phyloP scores from a whole-genome alignment of 2,113 vertebrate species.

The Nannobrachium achirus region DNA sequence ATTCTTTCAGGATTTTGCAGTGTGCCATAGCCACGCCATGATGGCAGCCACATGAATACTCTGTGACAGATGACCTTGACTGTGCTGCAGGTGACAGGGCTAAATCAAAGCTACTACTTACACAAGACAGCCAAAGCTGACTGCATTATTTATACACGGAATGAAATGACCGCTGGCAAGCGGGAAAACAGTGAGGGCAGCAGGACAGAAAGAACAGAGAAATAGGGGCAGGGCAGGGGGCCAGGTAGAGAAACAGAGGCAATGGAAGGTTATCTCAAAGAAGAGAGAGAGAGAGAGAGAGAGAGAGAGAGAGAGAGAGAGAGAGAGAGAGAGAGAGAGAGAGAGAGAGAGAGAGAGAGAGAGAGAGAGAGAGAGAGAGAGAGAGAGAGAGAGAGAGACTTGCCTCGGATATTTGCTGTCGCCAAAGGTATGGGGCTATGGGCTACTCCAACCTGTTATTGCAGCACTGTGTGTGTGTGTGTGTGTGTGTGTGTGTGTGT shows the following conservation, averaged over 20 bases:
- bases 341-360: background rate
- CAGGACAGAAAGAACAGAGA: slow-evolving; percentile 36
- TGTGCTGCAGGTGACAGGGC: slow-evolving; percentile 57
- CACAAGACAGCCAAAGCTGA: slow-evolving; percentile 59
- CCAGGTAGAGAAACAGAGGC: slow-evolving; percentile 11
- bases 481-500: background rate
- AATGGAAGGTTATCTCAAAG: slow-evolving; percentile 9
- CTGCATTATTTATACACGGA: slow-evolving; percentile 74
- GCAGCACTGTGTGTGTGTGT: background rate
- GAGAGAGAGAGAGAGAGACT: slow-evolving; percentile 24
- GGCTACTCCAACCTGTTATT: slow-evolving; percentile 45
- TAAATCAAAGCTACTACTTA: slow-evolving; percentile 74
- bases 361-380: slow-evolving; percentile 3
- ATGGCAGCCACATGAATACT: slow-evolving; percentile 44
- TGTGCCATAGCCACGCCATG: slow-evolving; percentile 21
- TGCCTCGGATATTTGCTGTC: slow-evolving; percentile 14
- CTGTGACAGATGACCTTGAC: slow-evolving; percentile 67
- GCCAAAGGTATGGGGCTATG: slow-evolving; percentile 28
- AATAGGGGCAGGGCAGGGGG: slow-evolving; percentile 12
- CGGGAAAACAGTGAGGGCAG: slow-evolving; percentile 20
- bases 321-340: slow-evolving; percentile 17
- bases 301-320: slow-evolving; percentile 14
- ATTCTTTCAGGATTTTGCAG: no score
- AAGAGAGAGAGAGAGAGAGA: background rate
- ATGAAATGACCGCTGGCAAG: slow-evolving; percentile 65